Base-by-base conservation (phyloP, 2,888 invertebrate species). In the Stenodema calcarata region DNA sequence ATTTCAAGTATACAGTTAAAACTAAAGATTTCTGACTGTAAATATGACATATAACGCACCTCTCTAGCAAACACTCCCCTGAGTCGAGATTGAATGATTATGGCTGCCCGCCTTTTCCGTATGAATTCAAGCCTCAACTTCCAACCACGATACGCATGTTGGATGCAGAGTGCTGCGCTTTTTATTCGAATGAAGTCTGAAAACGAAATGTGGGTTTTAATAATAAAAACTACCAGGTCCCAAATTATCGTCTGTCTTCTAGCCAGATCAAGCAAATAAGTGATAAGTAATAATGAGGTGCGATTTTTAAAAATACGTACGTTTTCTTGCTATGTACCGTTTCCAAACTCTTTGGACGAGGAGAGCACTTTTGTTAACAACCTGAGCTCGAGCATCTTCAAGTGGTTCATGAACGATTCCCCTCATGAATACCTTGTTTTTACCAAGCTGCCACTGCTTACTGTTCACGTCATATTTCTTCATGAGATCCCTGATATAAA, bases 41-140 rank as follows among this genome's bases (percentile, higher is more conserved):
- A 47, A 47, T 69, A 18, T n/a, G n/a, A n/a, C n/a, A n/a, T 18
- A 76, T 23, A 18, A 79, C 75, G 82, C 87, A 94, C 97, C 92
- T 97, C 97, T 88, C 98, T 92, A 0, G 97, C 98, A 92, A 97
- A 98, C 89, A 97, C 96, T 2, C 98, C 98, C 12, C 97, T 92
- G 88, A 97, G 92, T 91, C 96, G 96, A 87, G 96, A 93, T 92
- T 98, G 97, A 88, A 98, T 95, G 23, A 97, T 95, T 89, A 97
- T 93, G 0, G 95, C 96, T 0, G 97, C 96, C 87, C 97, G 92
- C n/a, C 96, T 93, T 90, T 95, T 94, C 73, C 94, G 93, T 89
- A 97, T 92, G 92, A 97, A 97, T 89, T 94, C 93, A 86, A 97
- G 95, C 78, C 97, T 93, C 88, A 95, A 93, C 91, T 95, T 95